phyloP scores from a whole-genome alignment of 2,888 invertebrate genomes.

The Phengaris alcon region DNA sequence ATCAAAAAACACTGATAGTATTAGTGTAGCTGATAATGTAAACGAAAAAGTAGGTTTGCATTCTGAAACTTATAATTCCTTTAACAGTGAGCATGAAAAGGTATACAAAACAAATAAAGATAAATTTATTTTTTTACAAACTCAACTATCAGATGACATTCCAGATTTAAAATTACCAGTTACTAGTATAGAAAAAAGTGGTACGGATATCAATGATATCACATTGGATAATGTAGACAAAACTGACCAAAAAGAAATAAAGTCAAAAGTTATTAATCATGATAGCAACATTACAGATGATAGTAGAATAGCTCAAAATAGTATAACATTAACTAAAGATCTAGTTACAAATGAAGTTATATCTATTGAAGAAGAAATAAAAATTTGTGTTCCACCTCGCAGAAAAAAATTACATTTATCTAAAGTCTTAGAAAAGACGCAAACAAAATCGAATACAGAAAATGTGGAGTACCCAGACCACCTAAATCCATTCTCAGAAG shows the following conservation, averaged over 20 bases:
- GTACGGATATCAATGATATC: conserved; percentile 43
- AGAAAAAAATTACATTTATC: conserved; percentile 54
- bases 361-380: conserved; percentile 51
- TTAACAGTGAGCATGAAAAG: conserved; percentile 51
- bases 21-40: conserved; percentile 34
- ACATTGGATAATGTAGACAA: conserved; percentile 41
- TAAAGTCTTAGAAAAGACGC: conserved; percentile 8
- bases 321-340: conserved; percentile 24
- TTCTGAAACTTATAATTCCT: conserved; percentile 47
- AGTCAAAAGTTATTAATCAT: conserved; percentile 41
- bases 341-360: conserved; percentile 21
- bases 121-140: conserved; percentile 70
- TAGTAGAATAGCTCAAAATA: conserved; percentile 59
- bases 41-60: conserved; percentile 36
- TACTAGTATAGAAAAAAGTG: conserved; percentile 42
- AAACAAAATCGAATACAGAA: conserved; percentile 20
- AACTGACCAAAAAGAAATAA: conserved; percentile 32
- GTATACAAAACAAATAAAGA: conserved; percentile 65
- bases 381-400: conserved; percentile 69
- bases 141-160: conserved; percentile 56
- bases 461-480: conserved; percentile 83
- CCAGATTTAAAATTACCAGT: conserved; percentile 43
- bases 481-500: conserved; percentile 91
- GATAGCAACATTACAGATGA: conserved; percentile 67
- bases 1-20: conserved; percentile 37